Evolutionary conservation across 2,797 vertebrate genomes (phyloP), one percentile per base, ranked within the genome.

Genomic region (Allobates femoralis): DNA sequence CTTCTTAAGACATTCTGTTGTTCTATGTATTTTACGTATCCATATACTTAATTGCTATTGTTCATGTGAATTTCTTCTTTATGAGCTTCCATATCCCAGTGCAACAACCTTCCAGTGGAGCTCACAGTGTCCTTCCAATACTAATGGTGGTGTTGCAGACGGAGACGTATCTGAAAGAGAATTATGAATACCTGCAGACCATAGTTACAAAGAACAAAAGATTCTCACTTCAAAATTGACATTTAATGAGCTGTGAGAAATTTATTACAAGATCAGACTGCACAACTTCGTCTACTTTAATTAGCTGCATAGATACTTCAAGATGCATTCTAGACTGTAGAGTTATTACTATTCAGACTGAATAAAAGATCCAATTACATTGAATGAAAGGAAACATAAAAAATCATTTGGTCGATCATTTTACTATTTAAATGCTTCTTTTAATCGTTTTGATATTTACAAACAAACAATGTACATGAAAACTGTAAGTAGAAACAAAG

Each of bases 241-340:
- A 89, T 85, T 85, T 91, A 91, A 90, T 67, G 85, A 84, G 89
- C 84, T 90, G 83, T 89, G 88, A 88, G 87, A 89, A 87, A 90
- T 89, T 87, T 87, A 90, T 76, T 79, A 88, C 62, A 74, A 86
- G 83, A 86, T 79, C 89, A 91, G 88, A 88, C 84, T 34, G 81
- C 81, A 86, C 53, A 74, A 83, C 66, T 67, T 86, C 53, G 23
- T 83, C 89, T 87, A 85, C 85, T 89, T 90, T 92, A 91, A 92
- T 92, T 90, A 91, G 88, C 83, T 88, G 73, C 83, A 89, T 88
- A 90, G 90, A 88, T 91, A 92, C 84, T 91, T 91, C 90, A 91
- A 88, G 86, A 91, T 88, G 89, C 88, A 86, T 86, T 46, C 12
- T 87, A 81, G 79, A 51, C 89, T 86, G 86, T 86, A 84, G 88